A percentile compares a stretch with the other conserved stretches of the same genome.
phyloP scores from a whole-genome alignment of 2,113 vertebrate species.

The Mustelus asterias region DNA sequence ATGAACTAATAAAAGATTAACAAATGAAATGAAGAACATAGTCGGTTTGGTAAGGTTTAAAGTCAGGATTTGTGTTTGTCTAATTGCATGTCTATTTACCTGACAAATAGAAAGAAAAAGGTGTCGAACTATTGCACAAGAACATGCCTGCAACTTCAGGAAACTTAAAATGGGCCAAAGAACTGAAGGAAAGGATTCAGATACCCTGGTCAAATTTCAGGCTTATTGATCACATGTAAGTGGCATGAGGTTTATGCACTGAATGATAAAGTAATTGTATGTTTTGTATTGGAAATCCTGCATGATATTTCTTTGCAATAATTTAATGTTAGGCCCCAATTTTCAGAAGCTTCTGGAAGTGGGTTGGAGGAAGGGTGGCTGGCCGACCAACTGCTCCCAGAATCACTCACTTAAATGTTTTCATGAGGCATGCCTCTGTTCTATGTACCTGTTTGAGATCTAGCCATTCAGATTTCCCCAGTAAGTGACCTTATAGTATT shows the following conservation, averaged over 20 bases:
- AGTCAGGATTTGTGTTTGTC: neutral
- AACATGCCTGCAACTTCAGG: constrained; percentile 64
- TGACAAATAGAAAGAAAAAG: constrained; percentile 50
- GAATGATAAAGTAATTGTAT: neutral
- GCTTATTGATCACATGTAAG: constrained; percentile 57
- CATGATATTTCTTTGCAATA: neutral
- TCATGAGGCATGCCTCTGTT: too few relatives aligned
- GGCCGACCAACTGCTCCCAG: too few relatives aligned
- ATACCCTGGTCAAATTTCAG: constrained; percentile 60
- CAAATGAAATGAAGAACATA: neutral
- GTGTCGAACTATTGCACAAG: constrained; percentile 53
- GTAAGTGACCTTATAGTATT: too few relatives aligned
- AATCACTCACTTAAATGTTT: too few relatives aligned
- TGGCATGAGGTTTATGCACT: constrained; percentile 32
- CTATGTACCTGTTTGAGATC: too few relatives aligned
- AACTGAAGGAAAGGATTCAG: constrained; percentile 59
- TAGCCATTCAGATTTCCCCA: too few relatives aligned
- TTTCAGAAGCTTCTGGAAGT: neutral
- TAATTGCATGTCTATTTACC: neutral
- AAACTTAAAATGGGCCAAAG: constrained; percentile 63
- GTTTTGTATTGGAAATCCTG: neutral
- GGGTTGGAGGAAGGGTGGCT: too few relatives aligned
- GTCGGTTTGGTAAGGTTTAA: neutral
- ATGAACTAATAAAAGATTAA: neutral
- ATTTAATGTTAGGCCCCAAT: neutral